Base-by-base conservation (phyloP, 2,113 vertebrate species). In the Grantiella picta region DNA sequence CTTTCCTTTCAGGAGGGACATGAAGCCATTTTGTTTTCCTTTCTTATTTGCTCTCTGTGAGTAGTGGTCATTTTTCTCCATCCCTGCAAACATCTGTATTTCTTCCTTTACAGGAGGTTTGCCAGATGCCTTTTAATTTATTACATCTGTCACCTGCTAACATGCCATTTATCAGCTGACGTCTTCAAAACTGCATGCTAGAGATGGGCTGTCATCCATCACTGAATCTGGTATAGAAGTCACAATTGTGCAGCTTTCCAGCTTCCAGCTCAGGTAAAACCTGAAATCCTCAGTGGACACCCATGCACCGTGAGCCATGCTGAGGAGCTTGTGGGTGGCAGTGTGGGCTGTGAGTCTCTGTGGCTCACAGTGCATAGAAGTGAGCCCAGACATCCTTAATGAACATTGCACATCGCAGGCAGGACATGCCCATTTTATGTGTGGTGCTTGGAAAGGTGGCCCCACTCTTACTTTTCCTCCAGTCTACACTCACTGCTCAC, bases 381-480 rank as follows among this genome's bases (percentile, higher is more conserved):
- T 3, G 10, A 87, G 53, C 28, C 44, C 72, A 63, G 57, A 56
- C 15, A 49, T 22, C 31, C 14, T 47, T 28, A 61, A 70, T 23
- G 50, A 85, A 59, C 27, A 49, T 25, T 36, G 29, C 13, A 52
- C 4, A 2, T 52, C 0, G 0, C 42, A 78, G 61, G 66, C 44
- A 86, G 53, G 23, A 87, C 5, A 5, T 1, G 0, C 19, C 13
- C 19, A 15, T 65, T 80, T 70, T 25, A 31, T 0, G 0, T 2
- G 5, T 8, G 31, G 27, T 1, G 0, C 45, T 85, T 79, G 36
- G n/a, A 91, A 82, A 79, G 16, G 36, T 44, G 49, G 52, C 23
- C 29, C 24, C 1, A 1, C 47, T 64, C 52, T 52, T 50, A 42
- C 33, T 65, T 66, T 59, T 76, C 54, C 25, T 87, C 27, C 36